phyloP scores from a whole-genome alignment of 2,113 vertebrate species.

The Chloropsis cyanopogon region DNA sequence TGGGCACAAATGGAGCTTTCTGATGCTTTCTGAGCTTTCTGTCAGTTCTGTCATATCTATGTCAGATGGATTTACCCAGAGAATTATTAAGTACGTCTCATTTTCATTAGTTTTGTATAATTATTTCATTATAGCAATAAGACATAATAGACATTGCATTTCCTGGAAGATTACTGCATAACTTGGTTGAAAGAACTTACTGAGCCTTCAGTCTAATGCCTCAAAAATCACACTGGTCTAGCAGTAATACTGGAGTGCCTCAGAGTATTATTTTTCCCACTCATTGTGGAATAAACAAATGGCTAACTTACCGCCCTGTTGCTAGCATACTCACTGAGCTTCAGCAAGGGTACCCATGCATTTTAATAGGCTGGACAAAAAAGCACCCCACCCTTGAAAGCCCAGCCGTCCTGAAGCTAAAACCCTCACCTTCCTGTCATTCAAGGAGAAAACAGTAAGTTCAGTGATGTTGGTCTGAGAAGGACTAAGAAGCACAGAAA shows the following conservation, averaged over 20 bases:
- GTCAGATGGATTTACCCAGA: slow-evolving; percentile 50
- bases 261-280: background rate
- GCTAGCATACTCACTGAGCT: background rate
- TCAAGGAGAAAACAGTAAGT: background rate
- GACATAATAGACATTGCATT: slow-evolving; percentile 42
- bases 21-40: background rate
- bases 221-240: slow-evolving; percentile 15
- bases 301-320: background rate
- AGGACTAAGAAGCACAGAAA: background rate
- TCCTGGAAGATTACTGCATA: slow-evolving; percentile 45
- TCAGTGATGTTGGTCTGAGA: background rate
- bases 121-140: slow-evolving; percentile 67
- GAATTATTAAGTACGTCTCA: slow-evolving; percentile 47
- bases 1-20: slow-evolving; percentile 49
- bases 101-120: slow-evolving; percentile 67
- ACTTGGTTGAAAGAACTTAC: slow-evolving; percentile 38
- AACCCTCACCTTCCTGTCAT: background rate
- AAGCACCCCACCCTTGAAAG: background rate
- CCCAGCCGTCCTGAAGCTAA: background rate
- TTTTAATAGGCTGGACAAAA: background rate
- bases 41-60: slow-evolving; percentile 48
- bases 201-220: slow-evolving; percentile 26
- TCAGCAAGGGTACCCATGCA: background rate
- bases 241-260: background rate
- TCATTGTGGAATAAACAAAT: background rate